Evolutionary conservation across 2,797 vertebrate species (phyloP).

Genomic region (Champsocephalus gunnari): DNA sequence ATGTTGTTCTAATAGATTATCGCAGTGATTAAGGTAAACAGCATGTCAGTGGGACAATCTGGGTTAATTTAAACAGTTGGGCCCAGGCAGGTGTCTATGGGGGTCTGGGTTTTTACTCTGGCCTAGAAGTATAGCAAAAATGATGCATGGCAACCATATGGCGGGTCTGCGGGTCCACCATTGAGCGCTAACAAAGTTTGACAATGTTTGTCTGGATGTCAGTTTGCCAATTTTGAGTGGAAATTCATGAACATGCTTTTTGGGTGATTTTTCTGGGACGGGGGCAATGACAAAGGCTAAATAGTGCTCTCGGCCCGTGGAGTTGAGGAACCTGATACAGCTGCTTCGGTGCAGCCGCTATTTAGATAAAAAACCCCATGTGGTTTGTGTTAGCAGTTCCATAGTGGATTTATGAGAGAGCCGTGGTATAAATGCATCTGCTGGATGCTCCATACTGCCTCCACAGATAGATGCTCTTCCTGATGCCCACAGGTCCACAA

Average conservation of each 20-base stretch:
- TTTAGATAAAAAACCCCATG: conserved; percentile 83
- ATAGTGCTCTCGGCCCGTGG: conserved; percentile 58
- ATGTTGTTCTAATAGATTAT: conserved; percentile 76
- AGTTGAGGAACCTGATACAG: conserved; percentile 73
- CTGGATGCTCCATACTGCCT: conserved; percentile 65
- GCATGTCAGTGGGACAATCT: conserved; percentile 63
- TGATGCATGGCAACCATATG: conserved; percentile 77
- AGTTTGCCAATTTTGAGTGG: conserved; percentile 69
- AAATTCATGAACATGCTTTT: conserved; percentile 77
- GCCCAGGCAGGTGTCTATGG: conserved; percentile 68
- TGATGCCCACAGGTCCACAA: conserved; percentile 27
- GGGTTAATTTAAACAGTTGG: conserved; percentile 62
- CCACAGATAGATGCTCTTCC: conserved; percentile 18
- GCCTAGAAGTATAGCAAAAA: conserved; percentile 56
- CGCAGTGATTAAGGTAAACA: conserved; percentile 74
- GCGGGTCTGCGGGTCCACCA: conserved; percentile 41
- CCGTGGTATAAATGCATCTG: conserved; percentile 71
- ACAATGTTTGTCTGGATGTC: conserved; percentile 82
- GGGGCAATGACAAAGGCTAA: conserved; percentile 72
- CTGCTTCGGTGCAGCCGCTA: conserved; percentile 72
- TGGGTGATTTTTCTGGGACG: conserved; percentile 62
- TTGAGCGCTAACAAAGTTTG: conserved; percentile 79
- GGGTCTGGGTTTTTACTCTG: conserved; percentile 25
- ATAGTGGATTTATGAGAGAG: conserved; percentile 78
- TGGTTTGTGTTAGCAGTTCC: conserved; percentile 81